A percentile compares a stretch with the other conserved stretches of the same genome.
Evolutionary conservation across 2,888 invertebrate species (phyloP).

Genomic region (Heliconius erato): DNA sequence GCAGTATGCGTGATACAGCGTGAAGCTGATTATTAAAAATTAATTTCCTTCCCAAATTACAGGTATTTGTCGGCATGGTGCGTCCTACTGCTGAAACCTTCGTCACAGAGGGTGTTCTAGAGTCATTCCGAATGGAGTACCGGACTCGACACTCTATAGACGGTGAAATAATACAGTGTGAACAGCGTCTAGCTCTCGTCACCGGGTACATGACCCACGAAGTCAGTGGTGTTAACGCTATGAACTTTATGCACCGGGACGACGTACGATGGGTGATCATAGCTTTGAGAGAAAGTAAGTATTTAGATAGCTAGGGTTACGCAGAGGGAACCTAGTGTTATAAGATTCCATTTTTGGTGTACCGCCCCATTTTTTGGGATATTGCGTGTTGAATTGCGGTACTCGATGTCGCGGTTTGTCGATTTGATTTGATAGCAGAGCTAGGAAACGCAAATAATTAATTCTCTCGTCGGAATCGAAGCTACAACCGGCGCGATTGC

Average conservation of each 20-base stretch:
- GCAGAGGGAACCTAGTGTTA: no score
- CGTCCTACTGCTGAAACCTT: constrained; percentile 88
- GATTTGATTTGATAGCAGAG: no score
- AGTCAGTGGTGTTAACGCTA: constrained; percentile 93
- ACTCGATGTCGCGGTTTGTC: no score
- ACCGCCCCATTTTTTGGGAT: neutral
- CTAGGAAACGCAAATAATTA: no score
- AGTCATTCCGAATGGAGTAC: constrained; percentile 90
- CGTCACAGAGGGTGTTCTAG: constrained; percentile 71
- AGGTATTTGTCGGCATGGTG: constrained; percentile 89
- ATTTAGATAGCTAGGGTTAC: neutral
- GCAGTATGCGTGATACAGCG: neutral
- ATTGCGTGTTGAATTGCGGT: no score
- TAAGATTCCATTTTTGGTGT: no score
- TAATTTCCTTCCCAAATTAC: constrained; percentile 28
- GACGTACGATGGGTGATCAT: constrained; percentile 95
- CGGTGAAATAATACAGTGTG: constrained; percentile 94
- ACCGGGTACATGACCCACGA: constrained; percentile 96
- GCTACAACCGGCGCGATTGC: no score
- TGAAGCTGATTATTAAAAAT: neutral
- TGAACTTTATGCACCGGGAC: constrained; percentile 94
- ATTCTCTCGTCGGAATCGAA: no score
- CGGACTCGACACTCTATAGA: constrained; percentile 94
- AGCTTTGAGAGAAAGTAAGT: constrained; percentile 90
- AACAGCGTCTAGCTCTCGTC: constrained; percentile 95